Evolutionary conservation across 2,113 vertebrate genomes (phyloP).

Genomic region (Polypterus bichir): DNA sequence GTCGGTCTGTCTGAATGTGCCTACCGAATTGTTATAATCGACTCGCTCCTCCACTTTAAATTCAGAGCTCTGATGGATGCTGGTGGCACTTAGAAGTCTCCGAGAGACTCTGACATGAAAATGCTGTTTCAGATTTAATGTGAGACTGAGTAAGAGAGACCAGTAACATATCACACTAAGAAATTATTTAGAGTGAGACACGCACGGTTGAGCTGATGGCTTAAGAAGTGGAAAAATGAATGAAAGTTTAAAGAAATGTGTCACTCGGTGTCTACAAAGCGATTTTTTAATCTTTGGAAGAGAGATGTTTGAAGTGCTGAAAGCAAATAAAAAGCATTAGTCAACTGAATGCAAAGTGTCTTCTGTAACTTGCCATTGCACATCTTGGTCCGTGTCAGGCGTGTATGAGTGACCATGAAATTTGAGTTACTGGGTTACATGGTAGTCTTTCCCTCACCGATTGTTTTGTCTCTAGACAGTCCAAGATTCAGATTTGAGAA

Average conservation of each 20-base stretch:
- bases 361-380: too few species aligned
- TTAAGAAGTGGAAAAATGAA: constrained; percentile 75
- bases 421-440: too few species aligned
- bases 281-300: constrained; percentile 47
- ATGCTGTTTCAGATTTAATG: constrained; percentile 47
- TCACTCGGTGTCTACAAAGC: constrained; percentile 69
- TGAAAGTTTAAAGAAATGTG: constrained; percentile 82
- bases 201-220: constrained; percentile 69
- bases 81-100: constrained; percentile 43
- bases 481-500: too few species aligned
- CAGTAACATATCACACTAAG: constrained; percentile 58
- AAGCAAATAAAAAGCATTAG: constrained; percentile 54
- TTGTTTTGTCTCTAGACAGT: too few species aligned
- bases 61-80: constrained; percentile 26
- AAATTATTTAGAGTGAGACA: constrained; percentile 73
- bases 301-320: constrained; percentile 51
- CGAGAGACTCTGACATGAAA: constrained; percentile 32
- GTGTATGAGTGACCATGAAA: too few species aligned
- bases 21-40: constrained; percentile 8
- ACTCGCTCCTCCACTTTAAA: constrained; percentile 1
- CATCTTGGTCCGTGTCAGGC: too few species aligned
- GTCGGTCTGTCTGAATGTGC: too few species aligned
- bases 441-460: too few species aligned
- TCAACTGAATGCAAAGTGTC: constrained; percentile 9
- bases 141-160: constrained; percentile 33